Conservation (phyloP, 1,140 invertebrate genomes). For the Belonocnema kinseyi region DNA sequence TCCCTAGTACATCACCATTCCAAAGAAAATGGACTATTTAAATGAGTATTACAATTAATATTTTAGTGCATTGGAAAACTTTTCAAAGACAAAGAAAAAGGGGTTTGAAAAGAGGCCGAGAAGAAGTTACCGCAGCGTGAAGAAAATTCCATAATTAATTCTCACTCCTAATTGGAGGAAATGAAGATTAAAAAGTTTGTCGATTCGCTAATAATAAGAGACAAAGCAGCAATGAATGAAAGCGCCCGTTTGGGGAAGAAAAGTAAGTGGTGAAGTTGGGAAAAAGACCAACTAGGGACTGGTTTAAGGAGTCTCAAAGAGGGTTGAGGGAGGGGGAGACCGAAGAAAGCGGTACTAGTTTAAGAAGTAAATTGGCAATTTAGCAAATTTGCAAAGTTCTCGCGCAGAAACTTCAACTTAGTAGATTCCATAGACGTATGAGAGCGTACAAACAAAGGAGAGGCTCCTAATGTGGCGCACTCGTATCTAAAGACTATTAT, state of each 20-base stretch:
- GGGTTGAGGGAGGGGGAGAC: slow-evolving; percentile 32
- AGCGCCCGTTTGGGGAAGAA: slow-evolving; percentile 34
- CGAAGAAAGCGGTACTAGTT: slow-evolving; percentile 63
- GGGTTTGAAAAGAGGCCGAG: neutral
- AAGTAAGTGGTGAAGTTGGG: slow-evolving; percentile 32
- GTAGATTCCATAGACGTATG: neutral
- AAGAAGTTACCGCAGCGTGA: slow-evolving; percentile 32
- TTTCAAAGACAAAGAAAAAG: neutral
- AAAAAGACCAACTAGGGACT: slow-evolving; percentile 31
- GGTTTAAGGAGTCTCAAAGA: slow-evolving; percentile 37
- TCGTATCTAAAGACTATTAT: too few relatives aligned
- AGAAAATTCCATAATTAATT: slow-evolving; percentile 68
- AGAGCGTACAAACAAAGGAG: too few relatives aligned
- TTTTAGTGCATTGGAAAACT: neutral
- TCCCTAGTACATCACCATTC: neutral
- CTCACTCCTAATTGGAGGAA: slow-evolving; percentile 64
- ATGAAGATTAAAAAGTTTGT: slow-evolving; percentile 66
- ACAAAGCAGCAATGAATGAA: slow-evolving; percentile 56
- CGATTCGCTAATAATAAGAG: slow-evolving; percentile 60
- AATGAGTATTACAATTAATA: neutral
- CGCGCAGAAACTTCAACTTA: slow-evolving; percentile 53
- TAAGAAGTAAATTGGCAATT: slow-evolving; percentile 73
- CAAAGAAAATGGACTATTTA: too few relatives aligned
- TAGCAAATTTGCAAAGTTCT: slow-evolving; percentile 73
- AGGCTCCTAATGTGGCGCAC: too few relatives aligned